Conservation (phyloP, 2,797 vertebrate species). For the Dipus sagitta region DNA sequence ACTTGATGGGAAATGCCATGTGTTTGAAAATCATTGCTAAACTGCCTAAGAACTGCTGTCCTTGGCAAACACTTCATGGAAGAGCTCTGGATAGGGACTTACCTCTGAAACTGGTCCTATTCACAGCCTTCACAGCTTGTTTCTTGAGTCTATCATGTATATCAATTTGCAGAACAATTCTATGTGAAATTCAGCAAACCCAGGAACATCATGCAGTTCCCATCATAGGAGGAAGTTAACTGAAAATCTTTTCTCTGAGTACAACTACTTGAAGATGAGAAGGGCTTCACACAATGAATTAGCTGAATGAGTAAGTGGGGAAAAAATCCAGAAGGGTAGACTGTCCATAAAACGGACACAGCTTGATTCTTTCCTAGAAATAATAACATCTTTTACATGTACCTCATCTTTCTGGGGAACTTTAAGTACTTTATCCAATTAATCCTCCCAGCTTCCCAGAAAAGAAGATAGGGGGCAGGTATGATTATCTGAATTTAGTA, state of each 20-base stretch:
- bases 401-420: slow-evolving; percentile 72
- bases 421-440: slow-evolving; percentile 83
- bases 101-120: neutral
- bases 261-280: slow-evolving; percentile 79
- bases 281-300: slow-evolving; percentile 77
- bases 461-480: slow-evolving; percentile 77
- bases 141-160: neutral
- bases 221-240: slow-evolving; percentile 55
- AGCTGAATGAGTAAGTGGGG: slow-evolving; percentile 69
- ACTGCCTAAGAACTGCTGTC: neutral
- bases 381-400: slow-evolving; percentile 82
- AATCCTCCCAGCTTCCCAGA: slow-evolving; percentile 76
- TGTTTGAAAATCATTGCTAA: neutral
- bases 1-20: slow-evolving; percentile 8
- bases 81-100: neutral
- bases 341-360: slow-evolving; percentile 76
- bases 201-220: slow-evolving; percentile 55
- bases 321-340: slow-evolving; percentile 72
- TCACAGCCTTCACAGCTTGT: neutral
- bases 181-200: slow-evolving; percentile 59
- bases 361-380: slow-evolving; percentile 75
- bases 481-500: slow-evolving; percentile 78
- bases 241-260: slow-evolving; percentile 77
- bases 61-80: slow-evolving; percentile 19
- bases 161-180: slow-evolving; percentile 24